A percentile compares a stretch with the other conserved stretches of the same genome.
These are phyloP conservation scores for Chromis chromis DNA, from an alignment of 2,797 vertebrate species.

Conservation along the genomic window DNA sequence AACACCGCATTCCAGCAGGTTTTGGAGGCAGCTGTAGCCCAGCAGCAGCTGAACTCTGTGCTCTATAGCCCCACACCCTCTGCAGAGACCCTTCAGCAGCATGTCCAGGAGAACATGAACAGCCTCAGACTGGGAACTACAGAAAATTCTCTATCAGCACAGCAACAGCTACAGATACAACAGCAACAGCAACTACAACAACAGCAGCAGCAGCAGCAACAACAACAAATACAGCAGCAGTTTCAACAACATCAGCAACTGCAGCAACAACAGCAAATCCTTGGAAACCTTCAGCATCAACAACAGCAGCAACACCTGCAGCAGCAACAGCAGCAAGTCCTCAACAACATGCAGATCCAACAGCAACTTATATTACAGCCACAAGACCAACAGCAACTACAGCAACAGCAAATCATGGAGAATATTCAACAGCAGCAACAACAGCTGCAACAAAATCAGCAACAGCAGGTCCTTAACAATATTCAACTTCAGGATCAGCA, in stretches of 20 bases:
- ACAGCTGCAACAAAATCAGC: constrained; percentile 82
- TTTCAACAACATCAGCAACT: constrained; percentile 74
- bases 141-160: constrained; percentile 85
- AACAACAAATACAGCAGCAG: constrained; percentile 70
- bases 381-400: constrained; percentile 74
- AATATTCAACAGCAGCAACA: constrained; percentile 79
- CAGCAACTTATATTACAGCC: constrained; percentile 81
- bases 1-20: constrained; percentile 91
- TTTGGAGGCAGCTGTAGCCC: constrained; percentile 89
- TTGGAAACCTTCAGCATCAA: constrained; percentile 75
- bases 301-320: constrained; percentile 74
- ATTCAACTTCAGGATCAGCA: constrained; percentile 84
- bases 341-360: constrained; percentile 79
- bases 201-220: constrained; percentile 71
- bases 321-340: constrained; percentile 60
- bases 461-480: constrained; percentile 84
- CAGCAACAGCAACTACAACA: constrained; percentile 78
- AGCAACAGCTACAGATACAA: constrained; percentile 82
- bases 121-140: constrained; percentile 90
- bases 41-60: constrained; percentile 92
- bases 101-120: constrained; percentile 95
- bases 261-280: constrained; percentile 73
- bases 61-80: constrained; percentile 91
- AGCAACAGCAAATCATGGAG: constrained; percentile 73
- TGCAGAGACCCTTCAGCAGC: constrained; percentile 88